A percentile compares a stretch with the other conserved stretches of the same genome.
Conservation (phyloP, 2,113 vertebrate genomes). For the Anolis sagrei region DNA sequence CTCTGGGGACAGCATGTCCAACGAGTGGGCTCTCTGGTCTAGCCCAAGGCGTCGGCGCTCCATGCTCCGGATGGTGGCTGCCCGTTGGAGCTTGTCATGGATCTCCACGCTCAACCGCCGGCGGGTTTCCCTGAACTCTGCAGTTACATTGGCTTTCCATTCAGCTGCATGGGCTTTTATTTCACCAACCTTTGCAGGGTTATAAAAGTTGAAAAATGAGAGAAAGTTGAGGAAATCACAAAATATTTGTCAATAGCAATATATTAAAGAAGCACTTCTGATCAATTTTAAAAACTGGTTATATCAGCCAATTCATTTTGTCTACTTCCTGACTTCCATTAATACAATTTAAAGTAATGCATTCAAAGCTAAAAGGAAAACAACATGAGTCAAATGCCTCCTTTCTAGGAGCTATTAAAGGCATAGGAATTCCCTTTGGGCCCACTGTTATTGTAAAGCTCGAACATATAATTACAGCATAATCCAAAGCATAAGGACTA, state of each 20-base stretch:
- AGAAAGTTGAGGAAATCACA: neutral
- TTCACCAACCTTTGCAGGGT: constrained; percentile 87
- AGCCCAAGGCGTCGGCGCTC: constrained; percentile 92
- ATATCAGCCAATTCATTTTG: neutral
- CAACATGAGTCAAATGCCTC: neutral
- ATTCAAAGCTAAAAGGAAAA: neutral
- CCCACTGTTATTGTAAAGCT: neutral
- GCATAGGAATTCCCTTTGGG: neutral
- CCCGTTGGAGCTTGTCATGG: constrained; percentile 95
- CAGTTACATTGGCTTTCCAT: constrained; percentile 96
- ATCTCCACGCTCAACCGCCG: constrained; percentile 94
- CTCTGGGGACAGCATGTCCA: constrained; percentile 96
- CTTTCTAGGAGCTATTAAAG: neutral
- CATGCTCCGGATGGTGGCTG: constrained; percentile 97
- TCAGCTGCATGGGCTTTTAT: constrained; percentile 95
- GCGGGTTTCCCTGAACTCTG: constrained; percentile 94
- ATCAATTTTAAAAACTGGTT: neutral
- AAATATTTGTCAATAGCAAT: neutral
- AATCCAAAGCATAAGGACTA: neutral
- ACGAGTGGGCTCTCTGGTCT: constrained; percentile 94
- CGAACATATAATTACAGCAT: neutral
- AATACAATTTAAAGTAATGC: constrained; percentile 26
- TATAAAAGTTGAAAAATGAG: neutral
- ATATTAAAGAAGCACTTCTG: neutral
- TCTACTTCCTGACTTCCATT: neutral